Evolutionary conservation across 2,797 vertebrate species (phyloP), one percentile per base, ranked within the genome.

Genomic region (Notolepis coatsorum): DNA sequence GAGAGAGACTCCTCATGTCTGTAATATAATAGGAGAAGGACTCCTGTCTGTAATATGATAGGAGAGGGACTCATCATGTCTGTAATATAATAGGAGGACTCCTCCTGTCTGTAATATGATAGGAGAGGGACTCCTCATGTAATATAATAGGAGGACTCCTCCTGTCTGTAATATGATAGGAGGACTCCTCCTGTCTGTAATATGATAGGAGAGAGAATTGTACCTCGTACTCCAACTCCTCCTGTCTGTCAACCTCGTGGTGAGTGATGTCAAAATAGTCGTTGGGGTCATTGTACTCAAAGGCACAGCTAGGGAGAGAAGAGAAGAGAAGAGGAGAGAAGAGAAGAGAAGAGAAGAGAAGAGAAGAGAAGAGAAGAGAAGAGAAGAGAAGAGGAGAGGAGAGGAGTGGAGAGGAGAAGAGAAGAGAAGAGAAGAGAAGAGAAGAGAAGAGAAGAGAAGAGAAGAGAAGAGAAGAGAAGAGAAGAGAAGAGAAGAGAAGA

Each of bases 171-270:
- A n/a, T n/a, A n/a, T n/a, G n/a, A n/a, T n/a, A n/a, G n/a, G n/a
- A n/a, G n/a, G n/a, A n/a, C n/a, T 37, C 35, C 35, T 37, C 35
- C 12, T 37, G 35, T 37, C 35, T 37, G 35, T 37, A n/a, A n/a
- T n/a, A n/a, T n/a, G n/a, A n/a, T n/a, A n/a, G 5, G 7, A 18
- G 21, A 55, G 71, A 9, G 7, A 31, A 7, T 60, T 85, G 75
- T 73, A 93, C 91, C 87, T 92, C 91, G 12, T 92, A 95, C 80
- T 95, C 92, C 84, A 95, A 84, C 54, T 93, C 91, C 1, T 93
- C 93, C 46, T 89, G 77, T n/a, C 92, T 71, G 79, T 95, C 94
- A 75, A 91, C 92, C 62, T 94, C 93, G 2, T 93, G 94, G 2
- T 92, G 87, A 7, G 82, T 84, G 18, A 90, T 89, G 71, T 94